Evolutionary conservation across 1,140 invertebrate genomes (phyloP).

Genomic region (Metopolophium dirhodum): DNA sequence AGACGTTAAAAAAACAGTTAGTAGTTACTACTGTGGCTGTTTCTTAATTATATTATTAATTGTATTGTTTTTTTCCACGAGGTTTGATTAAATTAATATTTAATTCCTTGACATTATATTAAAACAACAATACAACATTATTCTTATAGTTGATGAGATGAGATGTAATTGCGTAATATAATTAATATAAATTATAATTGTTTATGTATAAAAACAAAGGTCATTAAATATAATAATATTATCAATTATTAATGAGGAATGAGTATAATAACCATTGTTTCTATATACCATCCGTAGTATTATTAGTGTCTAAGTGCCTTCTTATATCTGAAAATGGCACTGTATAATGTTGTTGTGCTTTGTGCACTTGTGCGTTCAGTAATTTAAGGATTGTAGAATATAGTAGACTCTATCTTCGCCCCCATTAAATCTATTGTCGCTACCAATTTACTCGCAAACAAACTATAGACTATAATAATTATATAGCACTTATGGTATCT

Average conservation of each 20-base stretch:
- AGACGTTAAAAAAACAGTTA: not conserved
- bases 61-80: not conserved
- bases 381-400: slow-evolving; percentile 13
- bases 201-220: slow-evolving; percentile 4
- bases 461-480: not conserved
- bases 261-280: not conserved
- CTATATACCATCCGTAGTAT: not conserved
- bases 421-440: no score
- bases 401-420: not conserved
- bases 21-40: not conserved
- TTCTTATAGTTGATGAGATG: not conserved
- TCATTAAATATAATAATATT: not conserved
- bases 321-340: not conserved
- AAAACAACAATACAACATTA: not conserved
- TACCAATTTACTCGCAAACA: not conserved
- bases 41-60: not conserved
- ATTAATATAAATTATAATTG: not conserved
- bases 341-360: not conserved
- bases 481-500: not conserved
- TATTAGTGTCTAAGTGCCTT: not conserved
- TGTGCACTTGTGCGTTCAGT: not conserved
- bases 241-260: not conserved
- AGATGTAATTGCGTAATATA: not conserved
- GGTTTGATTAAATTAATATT: not conserved
- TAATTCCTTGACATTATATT: not conserved